A percentile compares a stretch with the other conserved stretches of the same genome.
phyloP scores from a whole-genome alignment of 2,888 invertebrate genomes.

The Entomobrya multifasciata region DNA sequence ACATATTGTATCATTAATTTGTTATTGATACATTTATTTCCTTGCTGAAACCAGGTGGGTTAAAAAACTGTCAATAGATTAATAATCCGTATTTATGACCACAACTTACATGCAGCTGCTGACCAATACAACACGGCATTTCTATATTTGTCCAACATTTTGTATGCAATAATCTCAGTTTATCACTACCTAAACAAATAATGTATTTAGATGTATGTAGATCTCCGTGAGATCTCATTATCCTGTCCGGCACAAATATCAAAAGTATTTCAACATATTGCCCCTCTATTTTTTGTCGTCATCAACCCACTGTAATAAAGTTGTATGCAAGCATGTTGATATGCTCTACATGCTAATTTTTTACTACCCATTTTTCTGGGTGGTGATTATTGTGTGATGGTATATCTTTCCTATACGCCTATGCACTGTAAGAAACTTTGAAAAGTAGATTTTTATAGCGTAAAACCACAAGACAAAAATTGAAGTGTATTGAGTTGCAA shows the following conservation, averaged over 20 bases:
- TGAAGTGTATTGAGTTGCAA: constrained; percentile 39
- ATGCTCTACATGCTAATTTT: neutral
- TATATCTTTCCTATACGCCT: too few species aligned
- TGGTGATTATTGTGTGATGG: constrained; percentile 52
- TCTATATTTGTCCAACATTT: neutral
- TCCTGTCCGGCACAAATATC: constrained; percentile 3
- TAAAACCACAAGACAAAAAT: constrained; percentile 48
- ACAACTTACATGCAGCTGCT: neutral
- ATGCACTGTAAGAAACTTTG: too few species aligned
- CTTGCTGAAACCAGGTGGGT: neutral
- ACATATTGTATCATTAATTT: constrained; percentile 3
- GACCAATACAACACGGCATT: neutral
- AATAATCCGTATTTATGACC: constrained; percentile 10
- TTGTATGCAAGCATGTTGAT: neutral
- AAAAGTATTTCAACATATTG: constrained; percentile 5
- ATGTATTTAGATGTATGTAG: constrained; percentile 30
- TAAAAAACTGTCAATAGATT: neutral
- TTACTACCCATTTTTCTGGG: neutral
- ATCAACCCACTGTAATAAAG: neutral
- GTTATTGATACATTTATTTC: neutral
- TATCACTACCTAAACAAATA: neutral
- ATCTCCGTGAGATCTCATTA: constrained; percentile 61
- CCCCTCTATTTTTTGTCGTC: neutral
- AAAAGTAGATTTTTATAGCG: too few species aligned
- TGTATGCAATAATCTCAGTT: neutral